Base-by-base conservation (phyloP, 64 coral and sea anemone genomes). In the Stylophora pistillata region DNA sequence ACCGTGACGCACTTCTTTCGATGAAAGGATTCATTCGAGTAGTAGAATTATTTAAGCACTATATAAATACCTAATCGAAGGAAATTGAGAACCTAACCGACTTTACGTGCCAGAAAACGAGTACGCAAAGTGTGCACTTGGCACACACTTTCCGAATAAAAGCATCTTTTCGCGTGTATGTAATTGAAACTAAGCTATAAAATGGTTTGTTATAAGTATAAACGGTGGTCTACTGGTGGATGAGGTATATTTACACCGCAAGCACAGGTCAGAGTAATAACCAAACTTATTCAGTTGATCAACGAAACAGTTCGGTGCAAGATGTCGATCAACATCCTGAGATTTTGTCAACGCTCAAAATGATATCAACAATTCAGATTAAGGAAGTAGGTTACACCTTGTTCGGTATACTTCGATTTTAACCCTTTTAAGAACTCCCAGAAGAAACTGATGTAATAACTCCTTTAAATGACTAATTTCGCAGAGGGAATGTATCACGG, bases 161-260 rank as follows among this genome's bases (percentile, higher is more conserved):
- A 18, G 20, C 7, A 74, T 53, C 21, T 75, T 52, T 53, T 75
- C 33, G 73, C 73, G 15, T 75, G 32, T 21, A 37, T 54, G 2
- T 75, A 33, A 18, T 29, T 78, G 53, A 47, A 57, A 10, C 26
- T 12, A 10, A 68, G 20, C 10, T 68, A 7, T n/a, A 68, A 68
- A 68, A 68, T n/a, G 20, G 23, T 53, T 75, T 57, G 2, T 4
- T 10, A 55, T 27, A 25, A 13, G 75, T 56, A 57, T 15, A 23
- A 9, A 26, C 26, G 7, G 53, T 10, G 23, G 56, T 9, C 56
- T 23, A 53, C 52, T 11, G 56, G 47, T 57, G 47, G 9, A 56
- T 78, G 56, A 55, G 34, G n/a, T n/a, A 16, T 78, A 78, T 56
- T n/a, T 78, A 78, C 75, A 78, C 13, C 55, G 16, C 9, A 56